Base-by-base conservation (phyloP, 1,140 invertebrate species). In the Orchestia grillus region DNA sequence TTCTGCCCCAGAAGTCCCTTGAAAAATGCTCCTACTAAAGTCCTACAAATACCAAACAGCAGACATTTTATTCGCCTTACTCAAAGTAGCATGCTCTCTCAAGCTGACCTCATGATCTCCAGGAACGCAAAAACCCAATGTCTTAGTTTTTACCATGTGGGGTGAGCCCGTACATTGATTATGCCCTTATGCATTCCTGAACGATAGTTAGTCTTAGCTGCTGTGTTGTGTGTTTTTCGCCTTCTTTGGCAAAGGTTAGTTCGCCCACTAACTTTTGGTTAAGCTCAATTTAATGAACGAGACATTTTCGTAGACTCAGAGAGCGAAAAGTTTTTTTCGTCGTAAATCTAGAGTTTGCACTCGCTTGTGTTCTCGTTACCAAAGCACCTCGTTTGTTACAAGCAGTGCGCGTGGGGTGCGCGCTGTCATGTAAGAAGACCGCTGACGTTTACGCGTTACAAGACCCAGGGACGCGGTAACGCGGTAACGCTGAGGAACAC, bases 11-110 rank as follows among this genome's bases (percentile, higher is more conserved):
- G 88, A 91, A 91, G 41, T 91, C 44, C 88, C 44, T 11, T 91
- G 19, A 42, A 16, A 91, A 91, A 91, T 91, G 88, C 28, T 41
- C 88, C 88, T 91, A n/a, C 88, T 42, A 91, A 91, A 91, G 11
- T 91, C 88, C 88, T 91, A 44, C 88, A 91, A 91, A 91, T 91
- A 91, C 88, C 88, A 91, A 91, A 91, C 88, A 44, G 88, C 23
- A 91, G 88, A 43, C 44, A 91, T 43, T 91, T 91, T 91, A 91
- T 91, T 91, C 88, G 88, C 88, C 15, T 43, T 43, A 42, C 41
- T 91, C 88, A 91, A 91, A 91, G 11, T 91, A 42, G 11, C 41
- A 3, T 44, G 88, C 6, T 8, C 88, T 91, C 44, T 44, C 88
- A 91, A 44, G 28, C 41, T 91, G 88, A 91, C 88, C 88, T 91